These are phyloP conservation scores for Brachyptera risi DNA, from an alignment of 2,888 invertebrate species.

Conservation along the genomic window DNA sequence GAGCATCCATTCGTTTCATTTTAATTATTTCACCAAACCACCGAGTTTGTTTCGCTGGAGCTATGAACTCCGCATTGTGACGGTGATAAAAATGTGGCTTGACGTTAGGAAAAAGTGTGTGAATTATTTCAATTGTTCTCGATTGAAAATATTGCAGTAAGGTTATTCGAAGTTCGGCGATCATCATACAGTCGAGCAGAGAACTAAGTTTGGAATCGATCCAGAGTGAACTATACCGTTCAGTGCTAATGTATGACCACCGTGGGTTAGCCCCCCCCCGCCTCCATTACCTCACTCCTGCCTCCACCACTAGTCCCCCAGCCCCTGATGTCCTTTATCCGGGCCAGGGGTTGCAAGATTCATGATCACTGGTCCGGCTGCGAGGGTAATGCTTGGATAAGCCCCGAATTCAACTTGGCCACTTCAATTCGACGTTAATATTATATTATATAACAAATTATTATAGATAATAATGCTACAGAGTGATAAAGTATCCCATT, in stretches of 20 bases:
- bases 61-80: not conserved
- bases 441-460: not conserved
- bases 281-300: not conserved
- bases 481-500: too few species aligned
- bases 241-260: constrained; percentile 25
- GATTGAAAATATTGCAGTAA: not conserved
- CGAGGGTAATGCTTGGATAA: not conserved
- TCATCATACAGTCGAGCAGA: not conserved
- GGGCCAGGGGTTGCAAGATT: not conserved
- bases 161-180: not conserved
- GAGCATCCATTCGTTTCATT: not conserved
- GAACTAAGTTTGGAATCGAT: constrained; percentile 24
- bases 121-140: not conserved
- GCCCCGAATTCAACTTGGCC: not conserved
- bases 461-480: too few species aligned
- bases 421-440: constrained; percentile 1
- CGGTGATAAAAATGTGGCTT: not conserved
- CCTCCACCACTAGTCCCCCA: not conserved
- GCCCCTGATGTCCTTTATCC: not conserved
- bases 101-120: too few species aligned
- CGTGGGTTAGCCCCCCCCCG: not conserved
- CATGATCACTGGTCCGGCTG: not conserved
- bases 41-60: not conserved
- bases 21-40: not conserved
- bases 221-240: not conserved